Evolutionary conservation across 2,888 invertebrate species (phyloP).

Genomic region (Xanthia togata): DNA sequence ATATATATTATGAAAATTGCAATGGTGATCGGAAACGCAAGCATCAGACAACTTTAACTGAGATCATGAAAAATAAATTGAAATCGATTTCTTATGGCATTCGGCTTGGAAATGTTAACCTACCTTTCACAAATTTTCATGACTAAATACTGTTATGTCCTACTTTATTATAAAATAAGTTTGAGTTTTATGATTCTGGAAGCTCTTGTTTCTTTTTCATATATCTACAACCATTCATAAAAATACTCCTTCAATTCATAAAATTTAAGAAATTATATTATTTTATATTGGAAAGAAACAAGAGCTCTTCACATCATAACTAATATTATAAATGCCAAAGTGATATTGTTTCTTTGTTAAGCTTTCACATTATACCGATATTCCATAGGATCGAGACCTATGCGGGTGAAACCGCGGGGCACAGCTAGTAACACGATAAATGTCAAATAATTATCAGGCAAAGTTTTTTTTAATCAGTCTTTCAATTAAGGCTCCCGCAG

Average conservation of each 20-base stretch:
- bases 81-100: conserved; percentile 20
- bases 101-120: conserved; percentile 1
- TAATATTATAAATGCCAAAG: too few relatives aligned
- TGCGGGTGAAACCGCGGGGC: too few relatives aligned
- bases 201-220: not conserved
- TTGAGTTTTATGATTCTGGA: not conserved
- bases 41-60: conserved; percentile 23
- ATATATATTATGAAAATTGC: conserved; percentile 17
- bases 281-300: not conserved
- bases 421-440: not conserved
- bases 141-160: not conserved
- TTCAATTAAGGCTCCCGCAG: too few relatives aligned
- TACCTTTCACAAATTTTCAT: conserved; percentile 19
- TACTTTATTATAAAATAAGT: not conserved
- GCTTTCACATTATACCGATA: too few relatives aligned
- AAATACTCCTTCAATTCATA: not conserved
- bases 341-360: too few relatives aligned
- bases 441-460: too few relatives aligned
- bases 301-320: not conserved
- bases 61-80: conserved; percentile 27
- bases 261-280: not conserved
- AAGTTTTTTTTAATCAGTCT: too few relatives aligned
- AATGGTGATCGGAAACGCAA: conserved; percentile 45
- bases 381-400: too few relatives aligned
- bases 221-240: not conserved